A percentile compares a stretch with the other conserved stretches of the same genome.
Conservation (phyloP, 2,888 invertebrate genomes). For the Drosophila antonietae region DNA sequence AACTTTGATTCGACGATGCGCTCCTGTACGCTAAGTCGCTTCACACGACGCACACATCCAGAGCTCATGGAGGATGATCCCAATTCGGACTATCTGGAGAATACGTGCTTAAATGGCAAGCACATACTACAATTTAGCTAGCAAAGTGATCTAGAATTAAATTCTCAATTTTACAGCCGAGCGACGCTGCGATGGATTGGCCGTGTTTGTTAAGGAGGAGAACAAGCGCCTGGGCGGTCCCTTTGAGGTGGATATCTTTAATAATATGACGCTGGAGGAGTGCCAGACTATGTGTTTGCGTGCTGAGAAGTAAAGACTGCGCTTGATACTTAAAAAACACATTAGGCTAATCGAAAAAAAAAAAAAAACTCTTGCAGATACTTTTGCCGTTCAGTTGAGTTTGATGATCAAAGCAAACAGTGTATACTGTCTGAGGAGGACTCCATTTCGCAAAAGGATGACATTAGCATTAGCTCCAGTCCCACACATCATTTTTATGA, state of each 20-base stretch:
- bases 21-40: slow-evolving; percentile 92
- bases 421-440: slow-evolving; percentile 97
- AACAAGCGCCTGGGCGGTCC: slow-evolving; percentile 94
- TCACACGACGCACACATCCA: slow-evolving; percentile 94
- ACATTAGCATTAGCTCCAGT: slow-evolving; percentile 93
- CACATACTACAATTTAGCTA: background rate
- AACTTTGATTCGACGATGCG: slow-evolving; percentile 92
- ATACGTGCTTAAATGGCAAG: slow-evolving; percentile 94
- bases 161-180: slow-evolving; percentile 87
- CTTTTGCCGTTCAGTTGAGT: slow-evolving; percentile 95
- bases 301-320: slow-evolving; percentile 90
- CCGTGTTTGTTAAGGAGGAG: slow-evolving; percentile 95
- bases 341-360: slow-evolving; percentile 44
- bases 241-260: slow-evolving; percentile 94
- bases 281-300: slow-evolving; percentile 94
- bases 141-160: background rate
- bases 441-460: slow-evolving; percentile 94
- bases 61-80: slow-evolving; percentile 93
- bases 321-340: slow-evolving; percentile 12
- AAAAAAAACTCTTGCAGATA: slow-evolving; percentile 85
- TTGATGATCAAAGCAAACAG: slow-evolving; percentile 93
- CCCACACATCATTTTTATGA: slow-evolving; percentile 95
- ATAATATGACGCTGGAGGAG: slow-evolving; percentile 93
- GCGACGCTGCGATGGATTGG: slow-evolving; percentile 93
- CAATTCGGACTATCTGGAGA: slow-evolving; percentile 95